Percentiles rank a stretch among this genome's conserved stretches.
phyloP scores from a whole-genome alignment of 2,113 vertebrate genomes.

The Manacus vitellinus region DNA sequence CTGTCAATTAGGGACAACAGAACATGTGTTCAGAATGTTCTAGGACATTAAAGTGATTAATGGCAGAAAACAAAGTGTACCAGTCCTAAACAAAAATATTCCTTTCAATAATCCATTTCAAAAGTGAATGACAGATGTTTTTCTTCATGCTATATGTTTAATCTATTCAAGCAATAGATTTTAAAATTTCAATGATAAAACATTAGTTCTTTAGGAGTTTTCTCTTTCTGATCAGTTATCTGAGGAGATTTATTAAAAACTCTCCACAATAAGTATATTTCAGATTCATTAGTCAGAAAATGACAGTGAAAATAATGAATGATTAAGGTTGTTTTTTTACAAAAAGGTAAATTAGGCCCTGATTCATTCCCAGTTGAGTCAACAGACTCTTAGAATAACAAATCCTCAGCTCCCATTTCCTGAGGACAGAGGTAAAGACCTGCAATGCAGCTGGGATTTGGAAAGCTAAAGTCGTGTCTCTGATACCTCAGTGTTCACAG shows the following conservation, averaged over 20 bases:
- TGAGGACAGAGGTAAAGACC: neutral
- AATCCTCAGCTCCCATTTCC: neutral
- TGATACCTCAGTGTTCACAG: neutral
- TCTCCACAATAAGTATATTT: neutral
- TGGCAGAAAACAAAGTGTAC: neutral
- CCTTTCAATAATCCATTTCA: neutral
- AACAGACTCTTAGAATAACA: neutral
- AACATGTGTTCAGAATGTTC: constrained; percentile 28
- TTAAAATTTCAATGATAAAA: neutral
- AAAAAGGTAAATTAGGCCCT: neutral
- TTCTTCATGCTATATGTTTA: neutral
- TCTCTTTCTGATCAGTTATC: neutral
- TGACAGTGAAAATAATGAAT: neutral
- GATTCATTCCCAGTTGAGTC: neutral
- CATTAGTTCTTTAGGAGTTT: neutral
- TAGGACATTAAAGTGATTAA: constrained; percentile 7
- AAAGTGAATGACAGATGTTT: neutral
- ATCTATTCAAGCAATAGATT: neutral
- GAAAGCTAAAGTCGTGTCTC: neutral
- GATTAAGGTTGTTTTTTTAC: neutral
- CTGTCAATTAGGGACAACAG: neutral
- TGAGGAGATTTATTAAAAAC: neutral
- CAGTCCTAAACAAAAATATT: neutral
- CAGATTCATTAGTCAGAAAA: neutral
- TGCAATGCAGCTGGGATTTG: neutral